Conservation (phyloP, 2,113 vertebrate species). For the Solenodon paradoxus region DNA sequence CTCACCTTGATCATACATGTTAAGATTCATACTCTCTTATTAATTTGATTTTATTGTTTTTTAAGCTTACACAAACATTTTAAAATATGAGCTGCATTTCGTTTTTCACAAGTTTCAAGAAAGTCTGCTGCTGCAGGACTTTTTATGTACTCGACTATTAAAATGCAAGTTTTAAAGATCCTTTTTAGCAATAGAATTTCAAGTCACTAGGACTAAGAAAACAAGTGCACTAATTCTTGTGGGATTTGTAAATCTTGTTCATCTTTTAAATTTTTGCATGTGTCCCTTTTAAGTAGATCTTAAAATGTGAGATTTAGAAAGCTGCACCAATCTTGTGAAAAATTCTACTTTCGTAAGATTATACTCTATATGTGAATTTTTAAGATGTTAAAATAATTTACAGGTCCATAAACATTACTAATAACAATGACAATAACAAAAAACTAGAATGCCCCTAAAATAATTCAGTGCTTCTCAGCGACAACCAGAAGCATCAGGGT, state of each 20-base stretch:
- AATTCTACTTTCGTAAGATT: neutral
- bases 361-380: too few species aligned
- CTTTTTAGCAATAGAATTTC: neutral
- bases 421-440: neutral
- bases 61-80: neutral
- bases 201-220: neutral
- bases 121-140: neutral
- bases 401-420: neutral
- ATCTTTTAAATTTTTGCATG: neutral
- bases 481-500: neutral
- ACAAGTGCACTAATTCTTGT: neutral
- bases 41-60: conserved; percentile 8
- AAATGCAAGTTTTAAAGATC: neutral
- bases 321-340: neutral
- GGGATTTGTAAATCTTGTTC: neutral
- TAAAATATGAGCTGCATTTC: neutral
- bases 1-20: neutral
- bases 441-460: conserved; percentile 22
- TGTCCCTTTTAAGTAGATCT: neutral
- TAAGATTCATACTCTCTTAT: neutral
- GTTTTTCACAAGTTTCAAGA: conserved; percentile 8
- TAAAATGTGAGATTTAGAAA: conserved; percentile 20
- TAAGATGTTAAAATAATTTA: conserved; percentile 36
- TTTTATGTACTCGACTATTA: neutral
- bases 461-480: neutral